Evolutionary conservation across 2,113 vertebrate genomes (phyloP).

Genomic region (Butastur rufipennis): DNA sequence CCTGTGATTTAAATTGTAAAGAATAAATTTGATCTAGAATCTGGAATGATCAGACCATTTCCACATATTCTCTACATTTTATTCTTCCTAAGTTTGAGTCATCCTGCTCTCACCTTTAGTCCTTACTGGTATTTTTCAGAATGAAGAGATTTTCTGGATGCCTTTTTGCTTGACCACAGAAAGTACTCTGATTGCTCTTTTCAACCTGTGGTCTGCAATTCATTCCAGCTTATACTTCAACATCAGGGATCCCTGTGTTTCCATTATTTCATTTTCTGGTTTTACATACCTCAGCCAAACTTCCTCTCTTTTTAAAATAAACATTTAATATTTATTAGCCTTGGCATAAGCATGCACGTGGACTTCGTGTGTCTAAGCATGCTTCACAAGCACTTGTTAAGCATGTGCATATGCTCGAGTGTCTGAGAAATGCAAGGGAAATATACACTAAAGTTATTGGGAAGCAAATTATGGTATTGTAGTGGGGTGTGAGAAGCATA

Average conservation of each 20-base stretch:
- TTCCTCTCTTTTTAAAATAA: neutral
- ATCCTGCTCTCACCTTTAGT: neutral
- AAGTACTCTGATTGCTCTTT: neutral
- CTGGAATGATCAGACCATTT: neutral
- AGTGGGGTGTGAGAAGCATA: neutral
- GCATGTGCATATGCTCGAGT: rapidly evolving
- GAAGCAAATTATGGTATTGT: neutral
- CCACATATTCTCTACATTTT: neutral
- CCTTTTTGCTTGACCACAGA: neutral
- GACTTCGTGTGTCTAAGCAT: neutral
- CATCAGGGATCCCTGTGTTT: neutral
- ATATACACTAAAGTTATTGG: neutral
- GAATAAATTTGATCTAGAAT: neutral
- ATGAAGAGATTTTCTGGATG: neutral
- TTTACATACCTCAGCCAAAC: neutral
- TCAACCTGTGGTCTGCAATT: neutral
- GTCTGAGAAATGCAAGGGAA: neutral
- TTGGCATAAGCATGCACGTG: neutral
- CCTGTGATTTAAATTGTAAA: neutral
- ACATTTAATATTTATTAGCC: neutral
- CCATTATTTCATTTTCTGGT: neutral
- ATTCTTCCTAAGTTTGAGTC: neutral
- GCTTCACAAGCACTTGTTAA: neutral
- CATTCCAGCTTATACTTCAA: neutral
- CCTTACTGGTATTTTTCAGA: neutral